Evolutionary conservation across 2,113 vertebrate species (phyloP), one percentile per base, ranked within the genome.

Genomic region (Anseranas semipalmata): DNA sequence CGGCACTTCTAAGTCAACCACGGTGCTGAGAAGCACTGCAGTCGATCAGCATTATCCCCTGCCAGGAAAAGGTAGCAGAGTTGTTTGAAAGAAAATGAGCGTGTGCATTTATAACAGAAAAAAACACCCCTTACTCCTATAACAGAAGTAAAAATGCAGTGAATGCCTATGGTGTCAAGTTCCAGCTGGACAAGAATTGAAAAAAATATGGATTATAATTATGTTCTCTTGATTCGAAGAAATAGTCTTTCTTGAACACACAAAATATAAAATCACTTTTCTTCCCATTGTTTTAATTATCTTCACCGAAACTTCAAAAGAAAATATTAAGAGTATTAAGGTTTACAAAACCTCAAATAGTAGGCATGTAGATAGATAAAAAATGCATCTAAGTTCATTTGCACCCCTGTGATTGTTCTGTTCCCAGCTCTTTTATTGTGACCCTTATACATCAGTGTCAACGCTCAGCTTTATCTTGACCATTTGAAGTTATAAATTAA

Each of bases 371-470:
- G n/a, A 30, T 7, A 55, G n/a, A n/a, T 3, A n/a, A 25, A 35
- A 56, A 21, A 52, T 3, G 17, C 21, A 65, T 22, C 28, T 20
- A 37, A 52, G 37, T 55, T 30, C n/a, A 41, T 13, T 74, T 2
- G 1, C 24, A 55, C 6, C 7, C 33, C 50, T 50, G 73, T 60
- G 46, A 13, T 15, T 1, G 0, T 53, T 33, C 30, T 3, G 0
- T 68, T 81, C 55, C n/a, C 46, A 75, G 76, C n/a, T 58, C 32
- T 82, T 62, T 12, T 25, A 28, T 8, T 50, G 41, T 55, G 28
- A 33, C 15, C 22, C 20, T 63, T n/a, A 20, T 4, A 18, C 7
- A 7, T 27, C 35, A 52, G 35, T 60, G 39, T 35, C 62, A 27
- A 15, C 7, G 12, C 55, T 9, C 37, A 14, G 13, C 43, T 70